A percentile compares a stretch with the other conserved stretches of the same genome.
These are phyloP conservation scores for Phymastichus coffea DNA, from an alignment of 1,140 invertebrate species.

Conservation along the genomic window DNA sequence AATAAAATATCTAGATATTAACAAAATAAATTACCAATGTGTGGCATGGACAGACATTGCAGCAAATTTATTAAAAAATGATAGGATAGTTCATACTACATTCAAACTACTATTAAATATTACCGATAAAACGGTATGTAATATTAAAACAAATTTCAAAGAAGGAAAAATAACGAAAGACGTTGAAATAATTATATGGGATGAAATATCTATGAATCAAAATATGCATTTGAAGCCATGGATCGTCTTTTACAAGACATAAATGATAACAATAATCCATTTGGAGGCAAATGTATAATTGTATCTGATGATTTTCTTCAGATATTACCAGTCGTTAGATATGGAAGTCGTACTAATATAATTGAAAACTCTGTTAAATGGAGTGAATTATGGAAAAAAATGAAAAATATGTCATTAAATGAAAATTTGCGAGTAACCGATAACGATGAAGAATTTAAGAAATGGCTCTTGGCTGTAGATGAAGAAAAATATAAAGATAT, in stretches of 20 bases:
- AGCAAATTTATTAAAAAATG: conserved; percentile 5
- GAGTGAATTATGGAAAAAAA: too few species aligned
- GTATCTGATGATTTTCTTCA: neutral
- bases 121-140: neutral
- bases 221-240: neutral
- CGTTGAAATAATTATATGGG: too few species aligned
- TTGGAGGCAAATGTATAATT: too few species aligned
- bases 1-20: too few species aligned
- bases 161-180: neutral
- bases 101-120: conserved; percentile 7
- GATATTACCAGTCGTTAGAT: too few species aligned
- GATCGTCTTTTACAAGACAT: neutral
- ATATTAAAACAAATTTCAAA: too few species aligned
- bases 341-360: too few species aligned
- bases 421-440: neutral
- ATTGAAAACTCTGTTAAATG: too few species aligned
- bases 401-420: neutral
- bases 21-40: neutral
- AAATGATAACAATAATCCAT: neutral
- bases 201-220: neutral
- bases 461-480: neutral
- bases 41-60: conserved; percentile 6
- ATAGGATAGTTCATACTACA: neutral
- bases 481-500: neutral
- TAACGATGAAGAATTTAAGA: too few species aligned